These are phyloP conservation scores for Bolborhynchus lineola DNA, from an alignment of 2,113 vertebrate species.

Conservation along the genomic window DNA sequence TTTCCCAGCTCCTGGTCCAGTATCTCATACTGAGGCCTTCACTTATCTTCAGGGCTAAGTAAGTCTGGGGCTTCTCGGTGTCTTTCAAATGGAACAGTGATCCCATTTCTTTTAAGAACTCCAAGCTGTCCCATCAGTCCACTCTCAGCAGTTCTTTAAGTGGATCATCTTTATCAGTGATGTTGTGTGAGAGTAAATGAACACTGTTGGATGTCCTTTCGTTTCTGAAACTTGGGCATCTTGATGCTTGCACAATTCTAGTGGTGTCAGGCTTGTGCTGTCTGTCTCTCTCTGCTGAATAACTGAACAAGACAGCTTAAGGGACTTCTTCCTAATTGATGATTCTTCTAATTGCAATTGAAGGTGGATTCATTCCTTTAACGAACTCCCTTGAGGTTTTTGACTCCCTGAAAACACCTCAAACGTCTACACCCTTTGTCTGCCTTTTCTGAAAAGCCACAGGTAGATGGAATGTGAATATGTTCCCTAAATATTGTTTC, in stretches of 20 bases:
- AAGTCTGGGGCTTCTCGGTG: background rate
- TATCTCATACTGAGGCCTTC: background rate
- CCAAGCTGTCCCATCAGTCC: accelerated
- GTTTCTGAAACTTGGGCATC: background rate
- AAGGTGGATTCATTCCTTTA: background rate
- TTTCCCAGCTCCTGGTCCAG: background rate
- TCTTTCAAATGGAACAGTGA: background rate
- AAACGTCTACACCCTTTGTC: background rate
- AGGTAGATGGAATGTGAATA: background rate
- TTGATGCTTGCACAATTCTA: background rate
- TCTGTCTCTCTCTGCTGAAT: background rate
- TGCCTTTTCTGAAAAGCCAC: background rate
- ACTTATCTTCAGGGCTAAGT: background rate
- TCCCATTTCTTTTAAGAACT: background rate
- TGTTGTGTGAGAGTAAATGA: background rate
- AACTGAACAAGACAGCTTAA: background rate
- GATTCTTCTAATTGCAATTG: background rate
- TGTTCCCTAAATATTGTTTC: background rate
- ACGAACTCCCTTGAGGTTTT: background rate
- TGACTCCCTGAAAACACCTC: background rate
- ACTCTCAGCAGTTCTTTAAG: background rate
- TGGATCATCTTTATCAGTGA: background rate
- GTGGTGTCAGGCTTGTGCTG: background rate
- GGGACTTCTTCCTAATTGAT: background rate
- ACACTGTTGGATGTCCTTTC: background rate